phyloP scores from a whole-genome alignment of 1,140 invertebrate genomes.

The Tenebrio molitor region DNA sequence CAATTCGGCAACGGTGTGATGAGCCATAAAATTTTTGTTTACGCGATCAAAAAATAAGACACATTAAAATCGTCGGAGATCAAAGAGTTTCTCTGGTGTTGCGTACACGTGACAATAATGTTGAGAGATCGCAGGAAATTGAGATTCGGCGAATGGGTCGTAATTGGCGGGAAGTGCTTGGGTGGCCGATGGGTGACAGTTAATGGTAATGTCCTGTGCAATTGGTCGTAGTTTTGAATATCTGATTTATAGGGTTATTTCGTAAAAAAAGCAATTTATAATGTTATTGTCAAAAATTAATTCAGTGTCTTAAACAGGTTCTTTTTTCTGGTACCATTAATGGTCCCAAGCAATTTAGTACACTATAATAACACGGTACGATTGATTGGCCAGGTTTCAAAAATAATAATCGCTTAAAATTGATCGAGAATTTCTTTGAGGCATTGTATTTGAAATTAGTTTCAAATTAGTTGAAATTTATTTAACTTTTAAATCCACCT shows the following conservation, averaged over 20 bases:
- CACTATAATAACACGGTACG: conserved; percentile 60
- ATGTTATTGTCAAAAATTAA: conserved; percentile 57
- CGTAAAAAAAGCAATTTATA: conserved; percentile 48
- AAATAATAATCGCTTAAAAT: conserved; percentile 60
- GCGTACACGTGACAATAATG: not conserved
- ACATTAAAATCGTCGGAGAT: conserved; percentile 27
- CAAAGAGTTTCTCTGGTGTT: conserved; percentile 4
- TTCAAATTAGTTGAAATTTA: conserved; percentile 56
- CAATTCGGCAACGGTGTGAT: not conserved
- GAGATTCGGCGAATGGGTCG: not conserved
- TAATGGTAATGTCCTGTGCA: conserved; percentile 2
- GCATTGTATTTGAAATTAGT: conserved; percentile 58
- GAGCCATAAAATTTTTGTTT: conserved; percentile 21
- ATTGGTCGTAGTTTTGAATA: conserved; percentile 13
- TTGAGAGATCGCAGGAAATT: no score
- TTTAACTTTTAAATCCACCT: conserved; percentile 54
- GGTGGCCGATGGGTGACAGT: conserved; percentile 11
- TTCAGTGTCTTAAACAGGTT: conserved; percentile 56
- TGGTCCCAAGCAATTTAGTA: conserved; percentile 57
- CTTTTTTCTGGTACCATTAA: conserved; percentile 57
- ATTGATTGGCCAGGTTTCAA: conserved; percentile 60
- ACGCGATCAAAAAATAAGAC: conserved; percentile 24
- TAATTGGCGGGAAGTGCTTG: conserved; percentile 16
- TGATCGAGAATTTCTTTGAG: conserved; percentile 55
- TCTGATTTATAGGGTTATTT: conserved; percentile 31